Base-by-base conservation (phyloP, 2,888 invertebrate species). In the Luperina nickerlii region DNA sequence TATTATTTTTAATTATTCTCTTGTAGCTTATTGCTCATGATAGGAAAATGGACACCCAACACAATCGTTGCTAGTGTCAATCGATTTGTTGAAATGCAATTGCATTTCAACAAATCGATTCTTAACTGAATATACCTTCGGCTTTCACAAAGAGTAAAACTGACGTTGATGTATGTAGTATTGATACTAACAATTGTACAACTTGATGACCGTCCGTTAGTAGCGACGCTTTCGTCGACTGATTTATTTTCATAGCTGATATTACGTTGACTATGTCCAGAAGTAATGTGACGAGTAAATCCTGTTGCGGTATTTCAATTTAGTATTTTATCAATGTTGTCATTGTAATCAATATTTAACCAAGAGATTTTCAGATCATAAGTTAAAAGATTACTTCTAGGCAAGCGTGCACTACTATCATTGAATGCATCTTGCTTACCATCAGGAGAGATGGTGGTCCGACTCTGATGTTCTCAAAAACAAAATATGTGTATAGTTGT, bases 111-210 rank as follows among this genome's bases (percentile, higher is more conserved):
- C 70, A 67, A 86, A 83, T 84, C 83, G 66, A 83, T 82, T 71
- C 51, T 18, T 57, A 68, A 82, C 72, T 77, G 18, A 20, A 42
- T 73, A 71, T n/a, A 66, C 9, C 63, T 20, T 67, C 65, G 48
- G 65, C 63, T 72, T 27, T 42, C 32, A 71, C 51, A 71, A 63
- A 74, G 32, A 68, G 51, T 63, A 63, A 45, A 15, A 48, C 27
- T 70, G 74, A 83, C 84, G 11, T 84, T 87, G 87, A 84, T 84
- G 32, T 79, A 87, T 87, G 65, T 75, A 48, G 24, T 78, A 83
- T 70, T 73, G 72, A 79, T 75, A 70, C 20, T 65, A 73, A 72
- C 54, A 76, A 75, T 82, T 67, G 69, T 75, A 75, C 62, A 73
- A 76, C 66, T 86, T 27, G 77, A 87, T 48, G 67, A 65, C 67